Percentiles rank a stretch among this genome's conserved stretches.
Conservation (phyloP, 1,140 invertebrate species). For the Drosophila aff. region DNA sequence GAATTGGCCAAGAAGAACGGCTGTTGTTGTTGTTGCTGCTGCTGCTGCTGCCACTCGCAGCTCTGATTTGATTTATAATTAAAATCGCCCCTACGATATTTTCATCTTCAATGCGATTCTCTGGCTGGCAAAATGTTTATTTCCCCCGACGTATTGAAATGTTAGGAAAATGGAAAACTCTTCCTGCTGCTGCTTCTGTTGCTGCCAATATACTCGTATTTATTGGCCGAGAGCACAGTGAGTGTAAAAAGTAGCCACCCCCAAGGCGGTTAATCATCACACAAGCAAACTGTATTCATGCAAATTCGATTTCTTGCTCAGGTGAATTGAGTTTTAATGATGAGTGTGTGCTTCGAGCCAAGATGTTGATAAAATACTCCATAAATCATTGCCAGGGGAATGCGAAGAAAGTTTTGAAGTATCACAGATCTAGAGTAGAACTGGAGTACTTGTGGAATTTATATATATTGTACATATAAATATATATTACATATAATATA, state of each 20-base stretch:
- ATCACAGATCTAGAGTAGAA: not conserved
- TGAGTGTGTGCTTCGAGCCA: not conserved
- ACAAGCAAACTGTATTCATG: not conserved
- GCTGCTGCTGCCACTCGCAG: conserved; percentile 5
- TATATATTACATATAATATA: too few relatives aligned
- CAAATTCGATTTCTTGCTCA: not conserved
- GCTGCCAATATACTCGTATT: conserved; percentile 7
- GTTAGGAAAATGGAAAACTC: conserved; percentile 27
- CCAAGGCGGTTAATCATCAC: not conserved
- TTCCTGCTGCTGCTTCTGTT: conserved; percentile 1
- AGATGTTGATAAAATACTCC: not conserved
- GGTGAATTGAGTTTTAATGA: not conserved
- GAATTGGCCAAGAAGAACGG: conserved; percentile 14
- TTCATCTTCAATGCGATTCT: conserved; percentile 33
- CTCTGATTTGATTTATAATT: conserved; percentile 45
- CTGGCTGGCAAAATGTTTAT: conserved; percentile 51
- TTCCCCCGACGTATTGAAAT: conserved; percentile 32
- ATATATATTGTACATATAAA: too few relatives aligned
- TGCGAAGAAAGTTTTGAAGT: not conserved
- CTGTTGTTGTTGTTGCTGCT: not conserved
- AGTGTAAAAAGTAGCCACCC: not conserved
- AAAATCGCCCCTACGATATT: conserved; percentile 33
- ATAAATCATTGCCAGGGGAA: not conserved
- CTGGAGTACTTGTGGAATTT: too few relatives aligned
- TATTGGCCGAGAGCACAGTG: conserved; percentile 20